Base-by-base conservation (phyloP, 30 jellyfish, hydroid and myxozoan genomes). In the Aurelia sp. region DNA sequence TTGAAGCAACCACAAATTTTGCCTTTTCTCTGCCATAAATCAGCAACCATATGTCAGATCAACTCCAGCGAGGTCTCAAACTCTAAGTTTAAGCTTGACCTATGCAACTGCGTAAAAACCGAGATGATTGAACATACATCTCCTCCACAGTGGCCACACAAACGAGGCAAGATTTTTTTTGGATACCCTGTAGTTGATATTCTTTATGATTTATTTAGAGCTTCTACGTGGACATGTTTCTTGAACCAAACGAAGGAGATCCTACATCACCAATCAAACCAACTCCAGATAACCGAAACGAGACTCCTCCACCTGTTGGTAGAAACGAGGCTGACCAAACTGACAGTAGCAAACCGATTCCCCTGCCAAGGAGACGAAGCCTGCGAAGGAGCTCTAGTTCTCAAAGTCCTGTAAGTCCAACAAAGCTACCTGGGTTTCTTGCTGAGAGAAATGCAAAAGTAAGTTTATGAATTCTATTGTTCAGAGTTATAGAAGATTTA, bases 211-310 rank as follows among this genome's bases (percentile, higher is more conserved):
- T 9, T 1, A 44, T 44, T 17, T 21, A 76, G 96, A 87, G 61
- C 51, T 87, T 87, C 76, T 77, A 87, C 72, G 87, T 78, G 16
- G 96, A 78, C 48, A 40, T 78, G 87, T 40, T 78, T 20, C 59
- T 66, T 44, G 96, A 87, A 17, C 74, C 81, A 37, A 67, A 40
- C 48, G 83, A 77, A 23, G 77, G 61, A 11, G 96, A 87, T 48
- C 87, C 96, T 18, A 87, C 96, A 16, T 69, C 96, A 17, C 91
- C 91, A 22, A 87, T 87, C 70, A 87, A 77, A 61, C 96, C 96
- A 2, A 12, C 64, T 11, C 17, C 76, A 48, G 84, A 72, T 3
- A 82, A 85, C 11, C 59, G 20, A 16, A 50, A 31, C 51, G 62
- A 59, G 51, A 74, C 59, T 53, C 55, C 55, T 44, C 55, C 55